Evolutionary conservation across 1,140 invertebrate species (phyloP), one percentile per base, ranked within the genome.

Genomic region (Cydia strobilella): DNA sequence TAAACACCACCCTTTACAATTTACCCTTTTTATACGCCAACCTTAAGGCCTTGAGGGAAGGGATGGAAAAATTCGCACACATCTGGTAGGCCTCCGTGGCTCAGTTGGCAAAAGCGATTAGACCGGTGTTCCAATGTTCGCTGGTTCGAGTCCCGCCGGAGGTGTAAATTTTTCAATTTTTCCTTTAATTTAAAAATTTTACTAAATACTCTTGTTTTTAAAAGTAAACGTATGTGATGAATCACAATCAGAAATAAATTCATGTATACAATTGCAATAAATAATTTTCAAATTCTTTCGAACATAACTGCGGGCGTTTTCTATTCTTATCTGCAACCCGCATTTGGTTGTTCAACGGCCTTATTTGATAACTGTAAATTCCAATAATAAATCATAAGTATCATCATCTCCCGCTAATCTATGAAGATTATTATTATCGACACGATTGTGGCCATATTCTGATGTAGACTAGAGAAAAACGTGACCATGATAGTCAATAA

Each of bases 251-350:
- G 45, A 51, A 51, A 51, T 51, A 51, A 6, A 51, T 51, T 51
- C 48, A 45, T 7, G 12, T 42, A 39, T 39, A 45, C 42, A 45
- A 10, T 45, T 45, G 42, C 42, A 18, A 51, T 51, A n/a, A 51
- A 6, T 7, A 18, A 51, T 51, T 51, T n/a, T 51, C 48, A 51
- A 51, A 69, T 69, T 35, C 31, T 69, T 35, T 18, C 27, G 7
- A 69, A 39, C 65, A 35, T 18, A n/a, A 18, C 65, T 69, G 65
- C 65, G 65, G 65, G 65, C 65, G 65, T 69, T 69, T 69, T 69
- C 65, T 69, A 69, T 69, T 69, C 31, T 35, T 35, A 69, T 69
- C 65, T 7, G 31, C n/a, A 13, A 18, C 65, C 65, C 65, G 65
- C 65, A 69, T 66, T 39, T n/a, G 13, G 13, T 15, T 35, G 65